Conservation (phyloP, 2,888 invertebrate species). For the Pogonocherus hispidulus region DNA sequence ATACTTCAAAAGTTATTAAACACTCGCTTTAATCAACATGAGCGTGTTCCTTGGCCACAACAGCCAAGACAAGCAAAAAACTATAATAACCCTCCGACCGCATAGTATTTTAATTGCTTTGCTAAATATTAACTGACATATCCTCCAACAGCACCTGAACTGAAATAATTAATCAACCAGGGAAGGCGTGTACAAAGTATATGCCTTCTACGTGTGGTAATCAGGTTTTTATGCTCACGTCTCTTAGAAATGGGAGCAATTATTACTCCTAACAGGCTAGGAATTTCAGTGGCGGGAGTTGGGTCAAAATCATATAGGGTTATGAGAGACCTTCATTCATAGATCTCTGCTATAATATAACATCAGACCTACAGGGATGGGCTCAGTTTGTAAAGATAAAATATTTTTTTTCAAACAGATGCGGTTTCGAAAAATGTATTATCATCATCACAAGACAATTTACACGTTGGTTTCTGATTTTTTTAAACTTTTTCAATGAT, state of each 20-base stretch:
- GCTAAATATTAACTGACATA: slow-evolving; percentile 28
- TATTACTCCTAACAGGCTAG: slow-evolving; percentile 23
- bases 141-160: slow-evolving; percentile 12
- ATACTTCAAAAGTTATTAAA: neutral
- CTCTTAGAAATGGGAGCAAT: slow-evolving; percentile 32
- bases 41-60: neutral
- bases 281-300: slow-evolving; percentile 13
- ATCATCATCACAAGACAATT: too few relatives aligned
- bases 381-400: too few relatives aligned
- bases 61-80: neutral
- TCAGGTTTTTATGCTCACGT: slow-evolving; percentile 23
- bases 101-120: slow-evolving; percentile 12
- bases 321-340: neutral
- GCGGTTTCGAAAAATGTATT: too few relatives aligned
- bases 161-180: slow-evolving; percentile 21
- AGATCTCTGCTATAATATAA: too few relatives aligned
- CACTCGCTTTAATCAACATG: neutral
- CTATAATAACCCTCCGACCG: slow-evolving; percentile 8
- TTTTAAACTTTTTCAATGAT: too few relatives aligned
- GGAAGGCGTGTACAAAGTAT: neutral
- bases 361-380: too few relatives aligned
- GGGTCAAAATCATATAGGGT: neutral
- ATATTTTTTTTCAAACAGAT: too few relatives aligned
- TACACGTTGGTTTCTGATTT: too few relatives aligned
- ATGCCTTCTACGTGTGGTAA: slow-evolving; percentile 15